These are phyloP conservation scores for Penaeus chinensis DNA, from an alignment of 1,140 invertebrate genomes.

Conservation along the genomic window DNA sequence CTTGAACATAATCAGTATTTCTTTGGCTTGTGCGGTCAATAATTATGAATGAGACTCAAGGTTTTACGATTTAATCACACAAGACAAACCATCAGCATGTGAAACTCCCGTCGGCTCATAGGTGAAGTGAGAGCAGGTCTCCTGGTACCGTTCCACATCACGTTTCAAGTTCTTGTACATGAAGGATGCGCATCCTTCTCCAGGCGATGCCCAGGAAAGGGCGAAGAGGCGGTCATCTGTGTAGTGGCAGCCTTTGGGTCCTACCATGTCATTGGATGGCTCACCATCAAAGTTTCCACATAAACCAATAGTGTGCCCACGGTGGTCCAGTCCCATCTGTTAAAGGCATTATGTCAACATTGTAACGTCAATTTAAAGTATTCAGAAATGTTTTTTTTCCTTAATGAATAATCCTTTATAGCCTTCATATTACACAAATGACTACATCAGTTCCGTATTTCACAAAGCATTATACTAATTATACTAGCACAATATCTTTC, in stretches of 20 bases:
- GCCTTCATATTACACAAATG: too few relatives aligned
- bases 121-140: background rate
- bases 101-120: background rate
- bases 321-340: background rate
- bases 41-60: too few relatives aligned
- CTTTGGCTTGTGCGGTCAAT: too few relatives aligned
- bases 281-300: constrained; percentile 10
- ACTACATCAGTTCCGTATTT: too few relatives aligned
- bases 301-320: background rate
- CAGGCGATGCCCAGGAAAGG: background rate
- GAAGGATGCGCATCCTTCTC: background rate
- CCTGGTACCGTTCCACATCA: background rate
- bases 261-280: background rate
- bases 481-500: too few relatives aligned
- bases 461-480: too few relatives aligned
- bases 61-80: too few relatives aligned
- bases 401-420: too few relatives aligned
- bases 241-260: background rate
- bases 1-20: too few relatives aligned
- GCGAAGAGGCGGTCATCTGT: background rate
- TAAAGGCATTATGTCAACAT: too few relatives aligned
- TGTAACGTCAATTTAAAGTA: too few relatives aligned
- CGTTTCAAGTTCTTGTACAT: background rate
- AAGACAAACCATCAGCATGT: background rate
- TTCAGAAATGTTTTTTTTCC: too few relatives aligned